Base-by-base conservation (phyloP, 1,140 invertebrate species). In the Drosophila rufa region DNA sequence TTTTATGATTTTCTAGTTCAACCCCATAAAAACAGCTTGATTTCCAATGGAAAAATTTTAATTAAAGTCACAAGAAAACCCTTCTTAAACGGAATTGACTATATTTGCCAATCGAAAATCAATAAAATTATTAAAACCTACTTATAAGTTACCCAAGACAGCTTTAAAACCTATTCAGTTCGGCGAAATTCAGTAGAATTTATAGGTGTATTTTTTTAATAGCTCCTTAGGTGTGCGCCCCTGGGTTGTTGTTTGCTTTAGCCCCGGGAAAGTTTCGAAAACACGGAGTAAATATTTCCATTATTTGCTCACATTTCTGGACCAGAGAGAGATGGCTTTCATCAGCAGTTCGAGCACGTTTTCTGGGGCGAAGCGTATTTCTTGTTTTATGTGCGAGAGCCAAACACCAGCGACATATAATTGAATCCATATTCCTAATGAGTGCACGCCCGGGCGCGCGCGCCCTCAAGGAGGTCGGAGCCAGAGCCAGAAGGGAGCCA, bases 371-470 rank as follows among this genome's bases (percentile, higher is more conserved):
- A 22, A 50, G 51, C 51, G 48, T 73, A 73, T 70, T 73, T 73
- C 51, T 73, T 70, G 66, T 73, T 70, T 70, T 70, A 70, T 73
- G 69, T 58, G 45, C 50, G 69, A 73, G 66, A 38, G 42, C 65
- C 66, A 71, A 71, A 71, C 69, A 73, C 46, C 67, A 73, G 74
- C 80, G 61, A 78, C 75, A 69, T 74, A 81, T 85, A 85, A 87
- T 86, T 86, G 79, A 87, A 86, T 86, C 75, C 57, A 86, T 87
- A 82, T 82, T 71, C 68, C 68, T 85, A 85, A 85, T 85, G 82
- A 85, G 79, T 82, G 75, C 68, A 85, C 69, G 82, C 69, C 51
- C 83, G 59, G 66, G 65, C 33, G 36, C 58, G 27, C 17, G 36
- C 25, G 47, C 62, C 40, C 38, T 40, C 25, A 30, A 40, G 27